These are phyloP conservation scores for Encarsia formosa DNA, from an alignment of 2,888 invertebrate species.

Conservation along the genomic window DNA sequence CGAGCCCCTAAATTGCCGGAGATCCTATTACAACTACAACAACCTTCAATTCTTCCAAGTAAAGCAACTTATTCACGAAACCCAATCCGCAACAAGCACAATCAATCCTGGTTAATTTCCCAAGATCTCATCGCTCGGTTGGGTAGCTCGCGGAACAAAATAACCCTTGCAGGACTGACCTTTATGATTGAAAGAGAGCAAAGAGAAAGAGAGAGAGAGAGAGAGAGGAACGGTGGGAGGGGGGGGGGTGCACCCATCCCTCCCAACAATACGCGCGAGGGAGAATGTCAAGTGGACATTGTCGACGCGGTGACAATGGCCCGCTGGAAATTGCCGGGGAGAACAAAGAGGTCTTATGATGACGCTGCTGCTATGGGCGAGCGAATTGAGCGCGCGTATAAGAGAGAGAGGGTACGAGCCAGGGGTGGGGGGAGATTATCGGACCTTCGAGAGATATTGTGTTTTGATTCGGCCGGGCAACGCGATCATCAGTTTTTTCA, in stretches of 20 bases:
- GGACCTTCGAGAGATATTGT: slow-evolving; percentile 25
- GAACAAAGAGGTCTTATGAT: slow-evolving; percentile 52
- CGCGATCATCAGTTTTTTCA: too few species aligned
- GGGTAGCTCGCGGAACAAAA: too few species aligned
- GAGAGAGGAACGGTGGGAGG: neutral
- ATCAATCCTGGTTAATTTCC: too few species aligned
- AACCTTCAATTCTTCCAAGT: too few species aligned
- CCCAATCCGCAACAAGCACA: too few species aligned
- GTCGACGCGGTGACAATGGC: slow-evolving; percentile 52
- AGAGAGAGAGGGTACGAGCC: neutral
- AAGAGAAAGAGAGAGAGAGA: slow-evolving; percentile 5
- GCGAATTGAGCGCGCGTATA: slow-evolving; percentile 43
- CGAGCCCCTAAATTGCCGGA: too few species aligned
- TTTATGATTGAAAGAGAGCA: too few species aligned
- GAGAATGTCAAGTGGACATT: slow-evolving; percentile 52
- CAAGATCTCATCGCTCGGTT: too few species aligned
- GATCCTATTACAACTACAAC: too few species aligned
- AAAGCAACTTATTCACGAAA: too few species aligned
- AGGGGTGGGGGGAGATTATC: neutral
- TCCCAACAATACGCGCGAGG: slow-evolving; percentile 47
- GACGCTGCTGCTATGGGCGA: slow-evolving; percentile 46
- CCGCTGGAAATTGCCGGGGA: slow-evolving; percentile 52
- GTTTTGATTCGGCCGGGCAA: too few species aligned
- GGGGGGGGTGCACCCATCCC: slow-evolving; percentile 14
- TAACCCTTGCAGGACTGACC: too few species aligned